Base-by-base conservation (phyloP, 2,113 vertebrate genomes). In the Seriola aureovittata region DNA sequence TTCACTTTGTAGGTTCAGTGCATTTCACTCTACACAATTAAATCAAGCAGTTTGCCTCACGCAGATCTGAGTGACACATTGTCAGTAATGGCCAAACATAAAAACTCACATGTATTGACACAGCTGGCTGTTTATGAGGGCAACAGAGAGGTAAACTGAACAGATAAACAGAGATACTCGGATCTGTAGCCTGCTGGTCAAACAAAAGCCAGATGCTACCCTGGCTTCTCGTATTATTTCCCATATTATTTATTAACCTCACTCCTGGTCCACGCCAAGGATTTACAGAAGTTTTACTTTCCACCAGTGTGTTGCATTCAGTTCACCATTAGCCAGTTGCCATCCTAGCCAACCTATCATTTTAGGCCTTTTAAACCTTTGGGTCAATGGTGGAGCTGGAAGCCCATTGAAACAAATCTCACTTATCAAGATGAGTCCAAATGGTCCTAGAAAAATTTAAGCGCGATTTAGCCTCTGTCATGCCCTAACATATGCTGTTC, bases 111-210 rank as follows among this genome's bases (percentile, higher is more conserved):
- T 50, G 48, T 91, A 78, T 91, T 93, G 86, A 88, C 85, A 80
- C 80, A 90, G 87, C 88, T 91, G 91, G 71, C 48, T 78, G 80
- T 91, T 93, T 90, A 91, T 86, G 68, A 48, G 72, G 84, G 71
- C 66, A 70, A 76, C 68, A 66, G 25, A 65, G 75, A 76, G 57
- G 74, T 66, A 78, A 92, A 89, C 71, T 81, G 68, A 78, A 74
- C 62, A 84, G 76, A 85, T 77, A 88, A 73, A 79, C 79, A 82
- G 48, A 70, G 70, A 75, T 32, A 72, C 46, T 78, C 71, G 42
- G 4, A 71, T 80, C 58, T 69, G 58, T 68, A 73, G 74, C 59
- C 80, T 69, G 50, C 59, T 82, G 78, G 78, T 89, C 88, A 89
- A 92, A 89, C 82, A 78, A 88, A 83, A 87, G 72, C 75, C 88